A percentile compares a stretch with the other conserved stretches of the same genome.
These are phyloP conservation scores for Sinodicranocentrus sp. DNA, from an alignment of 2,888 invertebrate species.

Conservation along the genomic window DNA sequence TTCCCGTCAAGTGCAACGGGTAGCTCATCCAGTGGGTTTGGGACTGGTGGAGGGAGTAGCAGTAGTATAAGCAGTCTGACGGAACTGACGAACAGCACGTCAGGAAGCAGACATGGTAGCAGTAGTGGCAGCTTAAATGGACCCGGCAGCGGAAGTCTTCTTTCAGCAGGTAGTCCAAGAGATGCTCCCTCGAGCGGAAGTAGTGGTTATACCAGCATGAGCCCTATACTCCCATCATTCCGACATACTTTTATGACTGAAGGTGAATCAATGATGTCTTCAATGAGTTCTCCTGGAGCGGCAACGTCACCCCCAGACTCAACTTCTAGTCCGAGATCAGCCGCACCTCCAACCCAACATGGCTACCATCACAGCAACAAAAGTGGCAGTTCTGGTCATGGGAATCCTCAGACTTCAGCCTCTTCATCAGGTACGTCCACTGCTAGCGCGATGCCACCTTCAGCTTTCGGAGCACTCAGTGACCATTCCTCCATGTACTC, in stretches of 20 bases:
- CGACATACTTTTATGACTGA: constrained; percentile 76
- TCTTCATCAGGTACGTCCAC: constrained; percentile 51
- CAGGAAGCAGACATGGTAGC: constrained; percentile 41
- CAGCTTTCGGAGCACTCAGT: constrained; percentile 77
- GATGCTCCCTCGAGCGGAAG: constrained; percentile 68
- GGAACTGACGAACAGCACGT: constrained; percentile 68
- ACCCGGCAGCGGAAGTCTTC: constrained; percentile 52
- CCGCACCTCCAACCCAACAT: constrained; percentile 24
- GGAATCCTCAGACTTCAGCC: constrained; percentile 38
- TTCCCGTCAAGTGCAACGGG: constrained; percentile 49
- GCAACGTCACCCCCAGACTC: constrained; percentile 83
- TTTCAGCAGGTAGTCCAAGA: constrained; percentile 61
- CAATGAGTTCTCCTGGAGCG: constrained; percentile 78
- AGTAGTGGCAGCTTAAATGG: constrained; percentile 36
- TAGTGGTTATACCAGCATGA: constrained; percentile 72
- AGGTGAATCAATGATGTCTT: constrained; percentile 72
- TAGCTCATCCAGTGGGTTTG: constrained; percentile 34
- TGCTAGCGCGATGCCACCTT: constrained; percentile 61
- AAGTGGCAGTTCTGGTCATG: constrained; percentile 15
- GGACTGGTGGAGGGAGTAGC: constrained; percentile 58
- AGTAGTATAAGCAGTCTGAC: constrained; percentile 63
- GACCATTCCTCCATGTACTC: constrained; percentile 81
- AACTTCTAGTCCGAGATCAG: constrained; percentile 73
- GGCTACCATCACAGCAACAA: constrained; percentile 19
- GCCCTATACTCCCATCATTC: constrained; percentile 76